Conservation (phyloP, 2,888 invertebrate genomes). For the Microctonus aethiopoides region DNA sequence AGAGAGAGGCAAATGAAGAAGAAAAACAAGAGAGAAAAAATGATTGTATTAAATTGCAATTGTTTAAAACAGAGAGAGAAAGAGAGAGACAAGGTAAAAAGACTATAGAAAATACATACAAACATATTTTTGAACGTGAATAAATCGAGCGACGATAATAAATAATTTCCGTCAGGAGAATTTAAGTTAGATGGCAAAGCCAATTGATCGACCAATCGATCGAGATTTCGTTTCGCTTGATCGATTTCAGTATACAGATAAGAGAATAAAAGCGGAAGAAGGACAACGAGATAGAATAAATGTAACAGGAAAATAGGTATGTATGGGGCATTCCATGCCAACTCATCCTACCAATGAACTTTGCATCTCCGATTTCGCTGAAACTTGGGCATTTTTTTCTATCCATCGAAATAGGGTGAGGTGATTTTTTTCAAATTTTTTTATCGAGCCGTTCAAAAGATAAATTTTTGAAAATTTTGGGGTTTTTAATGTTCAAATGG, state of each 20-base stretch:
- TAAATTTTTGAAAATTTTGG: too few species aligned
- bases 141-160: conserved; percentile 11
- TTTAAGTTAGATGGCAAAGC: not conserved
- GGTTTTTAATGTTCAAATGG: too few species aligned
- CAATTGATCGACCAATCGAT: conserved; percentile 18
- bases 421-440: too few species aligned
- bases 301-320: too few species aligned
- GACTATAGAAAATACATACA: not conserved
- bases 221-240: conserved; percentile 30
- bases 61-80: not conserved
- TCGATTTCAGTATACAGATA: conserved; percentile 25
- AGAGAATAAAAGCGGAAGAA: conserved; percentile 9
- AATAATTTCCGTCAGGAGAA: conserved; percentile 14
- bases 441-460: too few species aligned
- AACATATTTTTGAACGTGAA: conserved; percentile 10
- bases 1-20: not conserved
- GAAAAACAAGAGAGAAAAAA: not conserved
- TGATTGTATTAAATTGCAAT: not conserved
- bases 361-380: too few species aligned
- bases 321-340: too few species aligned
- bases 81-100: not conserved
- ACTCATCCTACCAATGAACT: too few species aligned
- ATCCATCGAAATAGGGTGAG: too few species aligned
- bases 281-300: not conserved
- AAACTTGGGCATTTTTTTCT: too few species aligned